Conservation (phyloP, 2,113 vertebrate genomes). For the Romanogobio albipinnatus region DNA sequence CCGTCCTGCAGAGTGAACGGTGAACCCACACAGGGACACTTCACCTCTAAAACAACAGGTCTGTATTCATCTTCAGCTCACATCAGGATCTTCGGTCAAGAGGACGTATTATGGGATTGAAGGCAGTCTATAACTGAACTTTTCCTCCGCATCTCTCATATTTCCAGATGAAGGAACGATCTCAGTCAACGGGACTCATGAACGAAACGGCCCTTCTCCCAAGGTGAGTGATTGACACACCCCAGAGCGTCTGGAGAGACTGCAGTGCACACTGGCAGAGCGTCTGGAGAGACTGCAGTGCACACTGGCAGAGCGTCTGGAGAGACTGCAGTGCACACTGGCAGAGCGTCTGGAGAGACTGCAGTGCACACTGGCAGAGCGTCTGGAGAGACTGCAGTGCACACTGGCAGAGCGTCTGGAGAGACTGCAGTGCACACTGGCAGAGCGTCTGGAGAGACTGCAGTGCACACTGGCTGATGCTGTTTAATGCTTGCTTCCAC, state of each 20-base stretch:
- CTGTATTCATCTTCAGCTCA: not conserved
- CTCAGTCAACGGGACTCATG: constrained; percentile 79
- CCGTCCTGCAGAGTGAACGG: constrained; percentile 59
- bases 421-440: not conserved
- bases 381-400: not conserved
- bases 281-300: not conserved
- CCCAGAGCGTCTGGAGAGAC: not conserved
- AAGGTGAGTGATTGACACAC: not conserved
- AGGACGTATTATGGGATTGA: not conserved
- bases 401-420: not conserved
- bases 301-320: not conserved
- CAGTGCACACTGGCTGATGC: not conserved
- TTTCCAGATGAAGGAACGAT: constrained; percentile 78
- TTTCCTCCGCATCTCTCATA: not conserved
- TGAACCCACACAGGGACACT: constrained; percentile 70
- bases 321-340: not conserved
- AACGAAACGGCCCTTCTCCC: constrained; percentile 57
- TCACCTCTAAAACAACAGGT: constrained; percentile 70
- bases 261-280: not conserved
- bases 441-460: not conserved
- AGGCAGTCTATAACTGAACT: not conserved
- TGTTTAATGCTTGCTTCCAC: not conserved
- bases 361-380: not conserved
- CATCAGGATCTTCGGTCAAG: too few species aligned
- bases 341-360: not conserved